A percentile compares a stretch with the other conserved stretches of the same genome.
These are phyloP conservation scores for Stomatorhinus walkeri DNA, from an alignment of 2,797 vertebrate genomes.

Conservation along the genomic window DNA sequence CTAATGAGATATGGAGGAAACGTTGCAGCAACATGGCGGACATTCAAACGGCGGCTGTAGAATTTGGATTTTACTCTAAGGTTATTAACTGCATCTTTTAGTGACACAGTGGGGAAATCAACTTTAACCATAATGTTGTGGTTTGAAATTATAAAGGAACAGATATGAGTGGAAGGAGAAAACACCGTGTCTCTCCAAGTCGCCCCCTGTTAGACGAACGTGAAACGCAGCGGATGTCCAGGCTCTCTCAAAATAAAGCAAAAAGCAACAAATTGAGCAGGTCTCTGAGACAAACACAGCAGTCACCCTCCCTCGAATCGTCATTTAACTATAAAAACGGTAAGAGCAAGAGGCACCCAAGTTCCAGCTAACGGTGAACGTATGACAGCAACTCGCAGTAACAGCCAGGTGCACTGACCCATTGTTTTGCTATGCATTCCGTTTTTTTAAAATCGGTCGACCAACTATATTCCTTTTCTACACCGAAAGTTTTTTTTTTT, in stretches of 20 bases:
- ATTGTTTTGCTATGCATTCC: background rate
- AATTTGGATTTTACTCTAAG: background rate
- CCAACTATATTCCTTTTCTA: background rate
- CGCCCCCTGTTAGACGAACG: background rate
- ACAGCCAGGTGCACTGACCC: background rate
- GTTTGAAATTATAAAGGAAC: background rate
- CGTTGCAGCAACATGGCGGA: conserved; percentile 21
- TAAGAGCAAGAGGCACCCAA: conserved; percentile 19
- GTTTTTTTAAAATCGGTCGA: background rate
- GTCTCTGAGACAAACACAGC: conserved; percentile 34
- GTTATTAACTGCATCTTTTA: background rate
- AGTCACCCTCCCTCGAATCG: conserved; percentile 6
- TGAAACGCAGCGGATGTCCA: background rate
- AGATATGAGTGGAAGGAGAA: conserved; percentile 22
- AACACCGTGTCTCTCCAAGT: background rate
- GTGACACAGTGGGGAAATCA: background rate
- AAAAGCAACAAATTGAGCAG: conserved; percentile 48
- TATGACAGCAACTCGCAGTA: background rate
- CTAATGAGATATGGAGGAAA: conserved; percentile 1
- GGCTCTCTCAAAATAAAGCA: conserved; percentile 18
- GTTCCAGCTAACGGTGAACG: background rate
- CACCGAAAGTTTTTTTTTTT: background rate
- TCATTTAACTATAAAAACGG: conserved; percentile 19
- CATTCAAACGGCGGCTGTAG: background rate
- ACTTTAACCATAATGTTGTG: background rate